These are phyloP conservation scores for Neomicropteryx cornuta DNA, from an alignment of 1,140 invertebrate genomes.

Conservation along the genomic window DNA sequence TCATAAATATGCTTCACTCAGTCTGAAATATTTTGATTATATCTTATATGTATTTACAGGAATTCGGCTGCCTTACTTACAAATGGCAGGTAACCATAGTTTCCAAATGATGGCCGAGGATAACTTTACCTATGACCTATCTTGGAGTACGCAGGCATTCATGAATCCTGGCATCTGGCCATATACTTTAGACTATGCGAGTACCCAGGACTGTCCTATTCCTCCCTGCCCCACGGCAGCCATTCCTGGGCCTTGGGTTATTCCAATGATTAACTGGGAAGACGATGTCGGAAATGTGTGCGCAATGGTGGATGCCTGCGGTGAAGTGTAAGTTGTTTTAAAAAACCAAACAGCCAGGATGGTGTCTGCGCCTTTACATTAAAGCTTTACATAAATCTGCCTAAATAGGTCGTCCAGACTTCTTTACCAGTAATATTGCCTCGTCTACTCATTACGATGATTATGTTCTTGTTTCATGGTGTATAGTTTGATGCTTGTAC, in stretches of 20 bases:
- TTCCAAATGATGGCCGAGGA: conserved; percentile 22
- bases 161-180: conserved; percentile 41
- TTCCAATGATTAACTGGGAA: conserved; percentile 41
- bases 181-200: conserved; percentile 43
- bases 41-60: conserved; percentile 29
- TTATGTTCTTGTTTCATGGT: neutral
- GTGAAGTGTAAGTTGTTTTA: conserved; percentile 31
- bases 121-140: conserved; percentile 37
- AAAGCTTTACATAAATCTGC: neutral
- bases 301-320: conserved; percentile 51
- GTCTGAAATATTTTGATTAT: too few species aligned
- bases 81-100: conserved; percentile 37
- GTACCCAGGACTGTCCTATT: conserved; percentile 38
- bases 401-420: neutral
- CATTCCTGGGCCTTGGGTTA: conserved; percentile 37
- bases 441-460: neutral
- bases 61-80: conserved; percentile 40
- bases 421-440: conserved; percentile 12
- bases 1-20: too few species aligned
- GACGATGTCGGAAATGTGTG: conserved; percentile 39
- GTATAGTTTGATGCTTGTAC: neutral
- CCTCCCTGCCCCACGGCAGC: conserved; percentile 36
- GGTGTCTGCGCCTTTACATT: conserved; percentile 9
- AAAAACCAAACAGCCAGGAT: conserved; percentile 19
- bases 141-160: conserved; percentile 32